Evolutionary conservation across 2,888 invertebrate species (phyloP), one percentile per base, ranked within the genome.

Genomic region (Xestoiulus laeticollis): DNA sequence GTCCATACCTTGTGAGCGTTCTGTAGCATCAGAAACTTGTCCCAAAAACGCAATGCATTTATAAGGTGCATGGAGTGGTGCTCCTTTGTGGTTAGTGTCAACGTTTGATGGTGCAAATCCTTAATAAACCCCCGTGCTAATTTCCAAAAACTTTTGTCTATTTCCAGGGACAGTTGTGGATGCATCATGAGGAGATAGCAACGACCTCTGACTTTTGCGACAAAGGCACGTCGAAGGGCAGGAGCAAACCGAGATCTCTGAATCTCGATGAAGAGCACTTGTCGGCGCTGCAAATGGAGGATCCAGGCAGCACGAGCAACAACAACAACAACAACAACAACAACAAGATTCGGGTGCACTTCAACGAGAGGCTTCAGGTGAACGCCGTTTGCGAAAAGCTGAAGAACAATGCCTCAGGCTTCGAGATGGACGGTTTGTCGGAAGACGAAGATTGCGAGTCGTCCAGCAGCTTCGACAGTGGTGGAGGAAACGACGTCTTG

Each of bases 321-420:
- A 86, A 38, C 30, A 86, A 44, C 59, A 86, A 33, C 30, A 86
- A 53, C 30, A 53, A 53, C 30, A 78, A 68, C 59, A 68, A 68
- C 59, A 68, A 85, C 85, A 38, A 86, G 48, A 86, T 53, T 33
- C 53, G 43, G 30, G 59, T 86, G 48, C 86, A 33, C 48, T 48
- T 48, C 48, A 48, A 26, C 86, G 33, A 48, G 44, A 10, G 43
- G 14, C 85, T 85, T 19, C 85, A 85, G 44, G 43, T 85, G 26
- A 85, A 85, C 85, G 87, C 88, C 53, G 86, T 88, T 43, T 88
- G 88, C 87, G 88, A 88, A 32, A 88, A 88, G 78, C 88, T 88
- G n/a, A 88, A 88, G 44, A 88, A 48, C 53, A 88, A 83, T 86
- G 78, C 78, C 14, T n/a, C n/a, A n/a, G 78, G 26, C 30, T 78